Evolutionary conservation across 2,888 invertebrate genomes (phyloP), one percentile per base, ranked within the genome.

Genomic region (Rhamnusium bicolor): DNA sequence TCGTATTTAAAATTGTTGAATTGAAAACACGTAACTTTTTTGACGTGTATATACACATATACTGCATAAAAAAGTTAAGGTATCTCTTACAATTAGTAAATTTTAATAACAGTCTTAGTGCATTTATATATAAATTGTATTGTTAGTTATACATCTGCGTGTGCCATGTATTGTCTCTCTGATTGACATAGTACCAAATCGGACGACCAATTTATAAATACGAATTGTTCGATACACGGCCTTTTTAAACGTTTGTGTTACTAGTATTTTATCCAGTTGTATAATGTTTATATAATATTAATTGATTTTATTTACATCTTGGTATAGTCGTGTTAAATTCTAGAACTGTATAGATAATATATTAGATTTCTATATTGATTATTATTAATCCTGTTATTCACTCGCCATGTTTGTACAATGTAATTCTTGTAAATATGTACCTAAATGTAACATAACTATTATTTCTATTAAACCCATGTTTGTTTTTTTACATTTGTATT

Each of bases 401-500:
- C 83, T 82, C 84, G 85, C 85, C 85, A 86, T 85, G 84, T 84
- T 84, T 84, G 79, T 84, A 79, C 74, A 81, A 83, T 84, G 77
- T 80, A 78, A 74, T 82, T 82, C 83, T 82, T 86, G 86, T 87
- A 87, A 84, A 86, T 86, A 86, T 86, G 85, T 86, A 86, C 83
- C 85, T 86, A 85, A 82, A 84, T 80, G 85, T 85, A 83, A 82
- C 81, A 84, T 84, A 84, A 82, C 85, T 84, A 84, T 86, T 85
- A 87, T 83, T 85, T 84, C 83, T 84, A 85, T 84, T 86, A 85
- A 87, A 86, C 83, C 81, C 79, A 84, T 85, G 84, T 86, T 86
- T 87, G 87, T 86, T 86, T 87, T n/a, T 85, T 84, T 83, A 82
- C 6, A 2, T 47, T 7, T 27, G 71, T 53, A 10, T 47, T 60